These are phyloP conservation scores for Macrosiphum euphorbiae DNA, from an alignment of 2,888 invertebrate genomes.

Conservation along the genomic window DNA sequence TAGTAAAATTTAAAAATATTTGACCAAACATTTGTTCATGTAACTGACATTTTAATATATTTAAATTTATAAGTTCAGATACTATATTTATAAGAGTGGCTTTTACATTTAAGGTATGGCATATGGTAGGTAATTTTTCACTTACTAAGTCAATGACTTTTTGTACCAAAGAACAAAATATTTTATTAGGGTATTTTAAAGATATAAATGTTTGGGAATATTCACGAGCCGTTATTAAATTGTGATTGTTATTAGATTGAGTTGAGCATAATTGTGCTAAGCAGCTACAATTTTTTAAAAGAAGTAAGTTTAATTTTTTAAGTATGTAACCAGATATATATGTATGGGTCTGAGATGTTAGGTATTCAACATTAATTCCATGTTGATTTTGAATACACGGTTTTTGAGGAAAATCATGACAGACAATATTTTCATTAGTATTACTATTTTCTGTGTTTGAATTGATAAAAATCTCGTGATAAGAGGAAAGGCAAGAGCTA, in stretches of 20 bases:
- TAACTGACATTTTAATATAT: background rate
- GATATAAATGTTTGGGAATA: background rate
- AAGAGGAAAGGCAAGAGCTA: background rate
- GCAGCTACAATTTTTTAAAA: constrained; percentile 37
- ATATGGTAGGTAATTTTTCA: background rate
- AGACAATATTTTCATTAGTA: background rate
- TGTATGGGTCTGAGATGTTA: background rate
- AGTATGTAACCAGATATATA: constrained; percentile 42
- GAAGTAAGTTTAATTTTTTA: constrained; percentile 20
- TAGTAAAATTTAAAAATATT: background rate
- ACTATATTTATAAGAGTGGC: background rate
- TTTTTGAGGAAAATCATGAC: too few species aligned
- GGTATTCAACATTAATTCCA: background rate
- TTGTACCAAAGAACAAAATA: background rate
- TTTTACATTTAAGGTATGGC: constrained; percentile 1
- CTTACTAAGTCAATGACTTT: background rate
- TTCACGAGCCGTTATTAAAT: background rate
- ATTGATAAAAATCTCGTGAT: background rate
- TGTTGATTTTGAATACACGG: background rate
- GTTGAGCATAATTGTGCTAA: background rate
- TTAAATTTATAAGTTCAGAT: background rate
- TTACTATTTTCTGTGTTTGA: background rate
- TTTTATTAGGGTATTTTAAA: background rate
- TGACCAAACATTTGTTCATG: background rate
- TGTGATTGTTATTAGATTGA: background rate